Conservation (phyloP, 2,113 vertebrate genomes). For the Menidia beryllina region DNA sequence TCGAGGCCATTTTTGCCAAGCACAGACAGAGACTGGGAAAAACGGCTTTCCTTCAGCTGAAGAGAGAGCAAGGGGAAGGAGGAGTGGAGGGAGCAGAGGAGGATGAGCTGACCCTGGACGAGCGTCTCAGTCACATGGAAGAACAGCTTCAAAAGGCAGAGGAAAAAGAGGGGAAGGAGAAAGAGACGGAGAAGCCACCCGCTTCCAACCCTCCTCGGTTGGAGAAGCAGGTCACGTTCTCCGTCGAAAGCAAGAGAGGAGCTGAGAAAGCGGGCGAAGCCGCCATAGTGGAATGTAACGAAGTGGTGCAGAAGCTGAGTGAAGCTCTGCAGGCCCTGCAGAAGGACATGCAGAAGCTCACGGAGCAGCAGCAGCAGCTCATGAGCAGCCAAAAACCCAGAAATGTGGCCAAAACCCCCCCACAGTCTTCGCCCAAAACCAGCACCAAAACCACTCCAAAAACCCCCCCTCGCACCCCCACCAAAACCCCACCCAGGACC, state of each 20-base stretch:
- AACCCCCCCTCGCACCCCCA: conserved; percentile 61
- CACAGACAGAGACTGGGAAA: conserved; percentile 92
- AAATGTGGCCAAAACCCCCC: conserved; percentile 49
- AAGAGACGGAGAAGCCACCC: conserved; percentile 55
- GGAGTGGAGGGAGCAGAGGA: conserved; percentile 54
- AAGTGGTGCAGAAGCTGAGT: conserved; percentile 89
- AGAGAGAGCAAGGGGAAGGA: conserved; percentile 78
- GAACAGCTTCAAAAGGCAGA: conserved; percentile 75
- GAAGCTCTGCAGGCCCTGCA: conserved; percentile 88
- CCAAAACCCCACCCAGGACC: conserved; percentile 66
- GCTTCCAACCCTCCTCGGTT: conserved; percentile 67
- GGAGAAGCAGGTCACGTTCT: conserved; percentile 89
- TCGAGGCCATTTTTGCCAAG: conserved; percentile 93
- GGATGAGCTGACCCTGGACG: conserved; percentile 75
- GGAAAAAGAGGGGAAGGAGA: conserved; percentile 64
- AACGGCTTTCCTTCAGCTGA: conserved; percentile 88
- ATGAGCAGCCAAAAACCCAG: conserved; percentile 82
- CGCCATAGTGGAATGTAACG: conserved; percentile 86
- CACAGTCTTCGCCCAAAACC: conserved; percentile 34
- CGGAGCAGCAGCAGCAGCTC: conserved; percentile 90
- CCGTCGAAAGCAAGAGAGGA: conserved; percentile 81
- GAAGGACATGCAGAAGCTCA: conserved; percentile 91
- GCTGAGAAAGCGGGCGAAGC: conserved; percentile 58
- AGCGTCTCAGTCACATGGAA: conserved; percentile 82
- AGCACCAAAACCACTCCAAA: conserved; percentile 33